These are phyloP conservation scores for Eilema depressum DNA, from an alignment of 2,888 invertebrate genomes.

Conservation along the genomic window DNA sequence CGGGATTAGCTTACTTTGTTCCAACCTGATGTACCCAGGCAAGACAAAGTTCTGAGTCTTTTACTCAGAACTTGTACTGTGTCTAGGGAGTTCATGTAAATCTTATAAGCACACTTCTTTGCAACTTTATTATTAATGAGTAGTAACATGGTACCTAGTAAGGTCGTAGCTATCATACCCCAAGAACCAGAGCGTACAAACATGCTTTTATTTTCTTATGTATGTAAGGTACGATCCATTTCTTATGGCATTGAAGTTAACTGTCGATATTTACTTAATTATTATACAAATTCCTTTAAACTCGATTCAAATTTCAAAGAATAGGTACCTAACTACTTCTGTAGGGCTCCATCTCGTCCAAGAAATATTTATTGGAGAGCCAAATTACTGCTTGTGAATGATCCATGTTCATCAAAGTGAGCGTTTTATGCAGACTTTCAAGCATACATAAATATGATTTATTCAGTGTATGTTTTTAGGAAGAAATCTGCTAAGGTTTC, in stretches of 20 bases:
- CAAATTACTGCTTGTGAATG: too few species aligned
- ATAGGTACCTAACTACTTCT: too few species aligned
- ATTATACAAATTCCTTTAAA: too few species aligned
- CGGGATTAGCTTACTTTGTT: neutral
- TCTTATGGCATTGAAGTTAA: too few species aligned
- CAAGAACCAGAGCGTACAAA: too few species aligned
- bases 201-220: too few species aligned
- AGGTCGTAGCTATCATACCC: neutral
- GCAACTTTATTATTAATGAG: neutral
- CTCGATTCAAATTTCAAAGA: too few species aligned
- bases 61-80: neutral
- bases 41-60: neutral
- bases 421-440: neutral
- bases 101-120: neutral
- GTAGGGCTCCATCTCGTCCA: neutral
- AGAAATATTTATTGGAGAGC: neutral
- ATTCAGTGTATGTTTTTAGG: too few species aligned
- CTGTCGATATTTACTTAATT: too few species aligned
- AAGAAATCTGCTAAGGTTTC: neutral
- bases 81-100: neutral
- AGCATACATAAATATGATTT: too few species aligned
- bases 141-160: neutral
- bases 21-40: neutral
- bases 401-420: neutral
- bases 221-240: too few species aligned